Evolutionary conservation across 1,140 invertebrate species (phyloP), one percentile per base, ranked within the genome.

Genomic region (Drosophila watanabei): DNA sequence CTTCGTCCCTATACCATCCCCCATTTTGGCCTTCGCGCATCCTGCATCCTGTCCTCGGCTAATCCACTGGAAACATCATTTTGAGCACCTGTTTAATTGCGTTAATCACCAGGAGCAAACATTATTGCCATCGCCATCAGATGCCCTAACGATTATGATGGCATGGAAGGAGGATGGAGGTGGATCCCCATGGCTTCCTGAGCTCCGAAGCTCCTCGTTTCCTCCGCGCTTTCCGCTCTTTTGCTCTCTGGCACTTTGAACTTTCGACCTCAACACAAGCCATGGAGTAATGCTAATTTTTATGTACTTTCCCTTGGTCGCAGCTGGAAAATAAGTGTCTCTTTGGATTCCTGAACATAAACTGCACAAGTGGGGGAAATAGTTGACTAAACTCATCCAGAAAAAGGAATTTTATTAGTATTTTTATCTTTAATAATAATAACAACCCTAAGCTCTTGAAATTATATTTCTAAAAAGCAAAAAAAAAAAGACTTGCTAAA

Each of bases 81-180:
- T 79, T 87, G 91, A 92, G 91, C 91, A 92, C 91, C 91, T 92
- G 91, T 91, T 91, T 92, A 92, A 92, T 92, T 92, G 91, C 91
- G 80, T 91, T 92, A 92, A 92, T 92, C 87, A 89, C 81, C 82
- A 71, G 75, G 35, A 89, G 80, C 85, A 80, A 86, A 77, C 86
- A 80, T 89, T 90, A 89, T 84, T 71, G 79, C 75, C 78, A 64
- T 32, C 48, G 54, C 48, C 48, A 51, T 73, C 52, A 58, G 72
- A 51, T 62, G 58, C n/a, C 37, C 46, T n/a, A 41, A 71, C 57
- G 72, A 59, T 82, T 52, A 60, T 79, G 52, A 66, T 37, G 48
- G 48, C 24, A 63, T 41, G 4, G 35, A 5, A 49, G 35, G 20
- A 24, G 18, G 32, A 14, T 11, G 46, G 46, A 30, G 20, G 18